A percentile compares a stretch with the other conserved stretches of the same genome.
These are phyloP conservation scores for Hyperoplus immaculatus DNA, from an alignment of 2,797 vertebrate species.

Conservation along the genomic window DNA sequence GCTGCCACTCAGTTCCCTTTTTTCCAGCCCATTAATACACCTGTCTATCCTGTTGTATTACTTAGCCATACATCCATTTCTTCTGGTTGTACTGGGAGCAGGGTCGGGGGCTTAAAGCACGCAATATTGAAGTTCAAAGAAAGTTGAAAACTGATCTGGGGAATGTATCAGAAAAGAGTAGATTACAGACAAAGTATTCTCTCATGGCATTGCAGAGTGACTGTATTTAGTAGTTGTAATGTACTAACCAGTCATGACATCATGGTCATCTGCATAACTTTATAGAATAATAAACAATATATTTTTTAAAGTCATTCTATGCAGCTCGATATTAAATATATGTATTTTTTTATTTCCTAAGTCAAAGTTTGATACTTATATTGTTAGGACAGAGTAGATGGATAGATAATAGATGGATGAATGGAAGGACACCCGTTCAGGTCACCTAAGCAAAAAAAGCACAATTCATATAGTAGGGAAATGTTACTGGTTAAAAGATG, in stretches of 20 bases:
- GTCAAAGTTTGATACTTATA: too few relatives aligned
- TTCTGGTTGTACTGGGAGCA: background rate
- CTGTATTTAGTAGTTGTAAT: background rate
- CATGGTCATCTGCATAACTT: background rate
- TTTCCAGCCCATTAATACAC: background rate
- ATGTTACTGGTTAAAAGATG: background rate
- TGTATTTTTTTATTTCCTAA: background rate
- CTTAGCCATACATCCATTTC: background rate
- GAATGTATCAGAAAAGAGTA: conserved; percentile 21
- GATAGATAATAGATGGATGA: background rate
- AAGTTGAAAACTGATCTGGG: conserved; percentile 37
- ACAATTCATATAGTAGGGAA: background rate
- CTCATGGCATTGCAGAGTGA: conserved; percentile 6
- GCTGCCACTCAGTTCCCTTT: background rate
- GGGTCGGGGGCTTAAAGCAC: background rate
- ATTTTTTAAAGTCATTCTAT: background rate
- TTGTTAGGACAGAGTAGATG: too few relatives aligned
- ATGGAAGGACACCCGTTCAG: background rate
- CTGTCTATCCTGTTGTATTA: conserved; percentile 1
- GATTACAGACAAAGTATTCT: conserved; percentile 9
- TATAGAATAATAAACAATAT: background rate
- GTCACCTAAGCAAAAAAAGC: background rate
- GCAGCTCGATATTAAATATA: background rate
- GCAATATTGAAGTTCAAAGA: conserved; percentile 36
- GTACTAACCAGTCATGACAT: background rate